Conservation (phyloP, 1,140 invertebrate genomes). For the Steinernema khuongi region DNA sequence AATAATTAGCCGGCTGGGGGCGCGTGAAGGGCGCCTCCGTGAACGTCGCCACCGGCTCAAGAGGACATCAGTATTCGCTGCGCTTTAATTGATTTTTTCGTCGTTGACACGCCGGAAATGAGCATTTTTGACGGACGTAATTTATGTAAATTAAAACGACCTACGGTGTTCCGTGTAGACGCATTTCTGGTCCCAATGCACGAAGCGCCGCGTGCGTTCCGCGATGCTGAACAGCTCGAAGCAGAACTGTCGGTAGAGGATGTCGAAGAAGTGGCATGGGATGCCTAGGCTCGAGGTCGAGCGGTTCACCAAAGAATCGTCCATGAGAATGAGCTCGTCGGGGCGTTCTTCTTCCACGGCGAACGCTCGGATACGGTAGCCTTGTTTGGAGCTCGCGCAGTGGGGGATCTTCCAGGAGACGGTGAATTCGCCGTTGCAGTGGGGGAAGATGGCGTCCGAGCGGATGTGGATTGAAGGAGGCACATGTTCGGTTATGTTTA, state of each 20-base stretch:
- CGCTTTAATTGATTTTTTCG: slow-evolving; percentile 4
- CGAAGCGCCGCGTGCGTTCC: neutral
- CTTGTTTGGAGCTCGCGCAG: neutral
- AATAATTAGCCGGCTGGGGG: neutral
- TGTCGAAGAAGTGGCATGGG: slow-evolving; percentile 14
- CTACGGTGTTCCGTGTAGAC: neutral
- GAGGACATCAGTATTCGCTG: slow-evolving; percentile 1
- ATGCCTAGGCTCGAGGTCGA: neutral
- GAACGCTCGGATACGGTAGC: neutral
- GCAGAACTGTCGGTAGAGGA: slow-evolving; percentile 17
- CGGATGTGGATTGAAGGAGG: slow-evolving; percentile 15
- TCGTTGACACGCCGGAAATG: neutral
- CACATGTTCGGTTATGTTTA: neutral
- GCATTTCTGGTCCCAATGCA: slow-evolving; percentile 11
- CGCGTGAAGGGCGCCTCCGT: neutral
- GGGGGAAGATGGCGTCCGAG: slow-evolving; percentile 12
- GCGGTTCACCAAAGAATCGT: neutral
- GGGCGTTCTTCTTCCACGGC: neutral
- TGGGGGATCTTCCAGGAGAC: neutral
- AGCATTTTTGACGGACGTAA: slow-evolving; percentile 1
- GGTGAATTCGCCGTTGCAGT: slow-evolving; percentile 17
- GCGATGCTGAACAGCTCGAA: slow-evolving; percentile 12
- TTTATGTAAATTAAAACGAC: slow-evolving; percentile 1
- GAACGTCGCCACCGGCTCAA: too few species aligned
- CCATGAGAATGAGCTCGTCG: slow-evolving; percentile 11